Conservation (phyloP, 2,888 invertebrate genomes). For the Amiota minor region DNA sequence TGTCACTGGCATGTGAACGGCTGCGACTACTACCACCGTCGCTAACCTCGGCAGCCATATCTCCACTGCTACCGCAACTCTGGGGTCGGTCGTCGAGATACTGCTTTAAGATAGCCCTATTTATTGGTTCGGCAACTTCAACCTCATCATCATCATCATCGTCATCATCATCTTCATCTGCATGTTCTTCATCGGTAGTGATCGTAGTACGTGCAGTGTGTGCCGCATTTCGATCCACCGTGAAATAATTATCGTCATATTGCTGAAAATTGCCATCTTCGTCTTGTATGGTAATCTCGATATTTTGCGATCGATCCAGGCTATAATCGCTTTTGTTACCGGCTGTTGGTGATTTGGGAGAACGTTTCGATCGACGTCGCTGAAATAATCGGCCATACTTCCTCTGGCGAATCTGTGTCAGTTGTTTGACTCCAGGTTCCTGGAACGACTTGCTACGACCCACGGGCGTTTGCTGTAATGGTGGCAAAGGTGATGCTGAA, state of each 20-base stretch:
- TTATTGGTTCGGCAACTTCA: conserved; percentile 34
- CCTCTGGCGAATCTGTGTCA: conserved; percentile 51
- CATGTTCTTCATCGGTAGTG: conserved; percentile 27
- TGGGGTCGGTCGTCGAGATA: conserved; percentile 62
- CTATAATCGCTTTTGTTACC: conserved; percentile 67
- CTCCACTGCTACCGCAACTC: conserved; percentile 52
- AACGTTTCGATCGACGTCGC: conserved; percentile 69
- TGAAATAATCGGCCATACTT: conserved; percentile 70
- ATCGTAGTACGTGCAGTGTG: background rate
- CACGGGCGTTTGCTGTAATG: conserved; percentile 61
- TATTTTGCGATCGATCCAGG: conserved; percentile 71
- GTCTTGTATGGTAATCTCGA: conserved; percentile 73
- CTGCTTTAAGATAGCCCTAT: conserved; percentile 41
- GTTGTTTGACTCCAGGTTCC: conserved; percentile 66
- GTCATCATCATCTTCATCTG: conserved; percentile 52
- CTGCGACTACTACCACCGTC: conserved; percentile 65
- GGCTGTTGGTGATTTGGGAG: conserved; percentile 46
- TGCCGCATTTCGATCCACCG: conserved; percentile 43
- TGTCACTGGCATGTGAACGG: conserved; percentile 59
- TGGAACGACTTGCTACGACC: conserved; percentile 74
- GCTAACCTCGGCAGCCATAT: conserved; percentile 66
- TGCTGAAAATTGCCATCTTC: conserved; percentile 71
- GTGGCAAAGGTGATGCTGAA: conserved; percentile 61
- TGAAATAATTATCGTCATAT: conserved; percentile 69
- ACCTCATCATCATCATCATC: conserved; percentile 48